phyloP scores from a whole-genome alignment of 2,797 vertebrate species.

The Lepus oiostolus region DNA sequence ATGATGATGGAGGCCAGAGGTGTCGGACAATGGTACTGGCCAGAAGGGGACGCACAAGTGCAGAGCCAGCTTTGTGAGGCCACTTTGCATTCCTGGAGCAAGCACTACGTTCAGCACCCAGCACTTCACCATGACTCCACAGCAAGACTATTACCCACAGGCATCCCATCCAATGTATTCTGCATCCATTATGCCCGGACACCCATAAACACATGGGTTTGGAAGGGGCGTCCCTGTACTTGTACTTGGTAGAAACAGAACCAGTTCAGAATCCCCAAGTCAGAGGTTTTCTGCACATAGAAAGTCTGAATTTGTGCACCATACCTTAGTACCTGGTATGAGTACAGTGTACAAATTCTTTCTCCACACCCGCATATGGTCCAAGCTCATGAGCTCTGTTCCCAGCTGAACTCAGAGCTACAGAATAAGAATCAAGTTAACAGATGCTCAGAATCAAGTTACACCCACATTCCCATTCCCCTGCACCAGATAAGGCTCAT shows the following conservation, averaged over 20 bases:
- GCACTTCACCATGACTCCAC: background rate
- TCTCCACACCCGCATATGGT: background rate
- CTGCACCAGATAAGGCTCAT: background rate
- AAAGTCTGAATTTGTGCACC: background rate
- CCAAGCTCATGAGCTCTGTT: background rate
- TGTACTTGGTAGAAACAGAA: background rate
- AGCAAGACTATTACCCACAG: background rate
- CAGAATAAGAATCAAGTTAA: background rate
- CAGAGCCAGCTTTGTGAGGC: background rate
- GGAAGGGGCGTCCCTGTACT: too few species aligned
- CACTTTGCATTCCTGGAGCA: background rate
- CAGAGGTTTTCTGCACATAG: background rate
- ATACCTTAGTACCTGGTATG: background rate
- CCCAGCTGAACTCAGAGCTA: background rate
- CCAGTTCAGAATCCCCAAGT: background rate
- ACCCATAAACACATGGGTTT: background rate
- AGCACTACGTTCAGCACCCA: background rate
- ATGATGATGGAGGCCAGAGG: background rate
- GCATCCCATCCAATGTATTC: background rate
- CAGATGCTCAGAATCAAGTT: background rate
- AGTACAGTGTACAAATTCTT: background rate
- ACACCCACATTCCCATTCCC: background rate
- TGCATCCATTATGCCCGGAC: background rate
- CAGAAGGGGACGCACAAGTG: background rate
- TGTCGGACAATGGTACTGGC: background rate